Base-by-base conservation (phyloP, 2,113 vertebrate species). In the Gymnarchus niloticus region DNA sequence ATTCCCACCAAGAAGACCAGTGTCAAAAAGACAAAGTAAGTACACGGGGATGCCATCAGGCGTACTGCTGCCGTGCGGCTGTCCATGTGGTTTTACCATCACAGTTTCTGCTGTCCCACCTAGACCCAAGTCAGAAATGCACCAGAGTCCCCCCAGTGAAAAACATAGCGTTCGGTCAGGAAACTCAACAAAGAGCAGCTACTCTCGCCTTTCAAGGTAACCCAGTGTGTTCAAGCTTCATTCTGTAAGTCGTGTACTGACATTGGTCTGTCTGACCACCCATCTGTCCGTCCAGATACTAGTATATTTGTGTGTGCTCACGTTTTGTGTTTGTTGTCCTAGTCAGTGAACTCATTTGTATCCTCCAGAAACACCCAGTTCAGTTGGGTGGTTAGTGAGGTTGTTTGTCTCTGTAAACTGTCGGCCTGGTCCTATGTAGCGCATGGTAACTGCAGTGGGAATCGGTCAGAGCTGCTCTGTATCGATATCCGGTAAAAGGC, bases 21-120 rank as follows among this genome's bases (percentile, higher is more conserved):
- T 94, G 97, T 93, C 93, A 99, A 98, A 95, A 99, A 99, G 95
- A 97, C 93, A 94, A 98, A 97, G 98, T 99, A 91, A 92, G 96
- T 93, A 28, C 7, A 37, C 57, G 59, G 46, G 49, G 21, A n/a
- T n/a, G n/a, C n/a, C n/a, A n/a, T n/a, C n/a, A n/a, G n/a, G n/a
- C n/a, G n/a, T n/a, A n/a, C n/a, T n/a, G n/a, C n/a, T n/a, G n/a
- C n/a, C n/a, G n/a, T n/a, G n/a, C n/a, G n/a, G n/a, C n/a, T n/a
- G n/a, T n/a, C n/a, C n/a, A n/a, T n/a, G 23, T 19, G 23, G 6
- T 3, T 52, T 17, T 25, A 44, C 25, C 25, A 7, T 5, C 25
- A 19, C 28, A 14, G 28, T 1, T n/a, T 54, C 80, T 82, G 48
- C 51, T 82, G 44, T 44, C 90, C 69, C 69, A 54, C 88, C 46